phyloP scores from a whole-genome alignment of 2,888 invertebrate species.

The Synanthedon andrenaeformis region DNA sequence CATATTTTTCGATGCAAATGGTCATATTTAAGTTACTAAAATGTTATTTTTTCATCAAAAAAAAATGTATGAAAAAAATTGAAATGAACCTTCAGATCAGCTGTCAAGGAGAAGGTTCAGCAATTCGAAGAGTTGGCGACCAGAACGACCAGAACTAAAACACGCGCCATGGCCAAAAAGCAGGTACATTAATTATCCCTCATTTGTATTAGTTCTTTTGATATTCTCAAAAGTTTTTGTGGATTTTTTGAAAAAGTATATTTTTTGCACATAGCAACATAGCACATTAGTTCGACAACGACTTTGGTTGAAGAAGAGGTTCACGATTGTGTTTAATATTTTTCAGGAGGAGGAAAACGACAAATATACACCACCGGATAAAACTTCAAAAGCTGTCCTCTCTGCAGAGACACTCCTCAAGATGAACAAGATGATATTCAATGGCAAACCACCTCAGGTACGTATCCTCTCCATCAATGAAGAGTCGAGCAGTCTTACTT shows the following conservation, averaged over 20 bases:
- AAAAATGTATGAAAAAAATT: no score
- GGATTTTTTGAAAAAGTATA: background rate
- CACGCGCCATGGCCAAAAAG: slow-evolving; percentile 66
- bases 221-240: background rate
- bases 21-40: no score
- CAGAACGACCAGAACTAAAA: slow-evolving; percentile 68
- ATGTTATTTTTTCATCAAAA: no score
- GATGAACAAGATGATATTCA: slow-evolving; percentile 57
- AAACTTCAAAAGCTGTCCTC: slow-evolving; percentile 30
- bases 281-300: no score
- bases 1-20: no score
- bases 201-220: background rate
- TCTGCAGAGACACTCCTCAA: slow-evolving; percentile 43
- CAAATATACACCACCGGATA: slow-evolving; percentile 46
- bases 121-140: slow-evolving; percentile 69
- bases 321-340: background rate
- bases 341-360: slow-evolving; percentile 29
- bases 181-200: slow-evolving; percentile 18
- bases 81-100: slow-evolving; percentile 29
- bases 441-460: slow-evolving; percentile 41
- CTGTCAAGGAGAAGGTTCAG: slow-evolving; percentile 71
- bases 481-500: no score
- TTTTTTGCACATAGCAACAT: background rate
- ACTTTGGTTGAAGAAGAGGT: no score
- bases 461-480: background rate